Percentiles rank a stretch among this genome's conserved stretches.
These are phyloP conservation scores for Erethizon dorsatum DNA, from an alignment of 2,797 vertebrate species.

Conservation along the genomic window DNA sequence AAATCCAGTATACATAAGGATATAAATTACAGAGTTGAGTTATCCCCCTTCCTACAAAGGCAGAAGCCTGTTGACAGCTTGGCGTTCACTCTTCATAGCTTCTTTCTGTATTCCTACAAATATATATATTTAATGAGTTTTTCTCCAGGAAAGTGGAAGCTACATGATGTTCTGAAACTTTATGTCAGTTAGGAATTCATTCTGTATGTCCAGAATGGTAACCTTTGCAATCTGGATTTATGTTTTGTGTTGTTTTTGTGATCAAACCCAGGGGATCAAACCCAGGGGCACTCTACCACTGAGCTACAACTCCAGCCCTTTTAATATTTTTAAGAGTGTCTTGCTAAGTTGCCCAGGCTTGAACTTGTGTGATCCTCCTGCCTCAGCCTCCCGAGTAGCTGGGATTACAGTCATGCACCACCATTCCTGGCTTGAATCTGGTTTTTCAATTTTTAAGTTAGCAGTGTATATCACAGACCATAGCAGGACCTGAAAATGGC, in stretches of 20 bases:
- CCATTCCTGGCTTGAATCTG: background rate
- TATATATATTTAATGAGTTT: background rate
- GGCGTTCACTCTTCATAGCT: background rate
- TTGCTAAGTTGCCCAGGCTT: background rate
- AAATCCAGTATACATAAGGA: background rate
- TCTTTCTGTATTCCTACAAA: background rate
- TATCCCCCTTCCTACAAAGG: background rate
- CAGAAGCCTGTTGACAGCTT: background rate
- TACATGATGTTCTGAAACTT: background rate
- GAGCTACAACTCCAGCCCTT: background rate
- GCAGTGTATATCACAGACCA: background rate
- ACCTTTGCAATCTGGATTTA: background rate
- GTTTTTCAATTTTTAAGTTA: background rate
- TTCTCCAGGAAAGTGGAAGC: background rate
- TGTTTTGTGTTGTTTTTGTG: background rate
- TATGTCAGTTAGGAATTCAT: background rate
- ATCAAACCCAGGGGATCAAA: background rate
- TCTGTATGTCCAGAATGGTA: background rate
- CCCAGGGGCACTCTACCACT: too few relatives aligned
- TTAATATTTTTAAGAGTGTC: background rate
- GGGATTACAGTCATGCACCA: background rate
- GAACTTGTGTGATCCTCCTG: background rate
- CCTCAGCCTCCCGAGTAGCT: background rate
- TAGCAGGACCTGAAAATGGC: background rate
- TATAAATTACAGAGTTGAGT: conserved; percentile 3